Evolutionary conservation across 2,113 vertebrate genomes (phyloP).

Genomic region (Zosterops japonicus): DNA sequence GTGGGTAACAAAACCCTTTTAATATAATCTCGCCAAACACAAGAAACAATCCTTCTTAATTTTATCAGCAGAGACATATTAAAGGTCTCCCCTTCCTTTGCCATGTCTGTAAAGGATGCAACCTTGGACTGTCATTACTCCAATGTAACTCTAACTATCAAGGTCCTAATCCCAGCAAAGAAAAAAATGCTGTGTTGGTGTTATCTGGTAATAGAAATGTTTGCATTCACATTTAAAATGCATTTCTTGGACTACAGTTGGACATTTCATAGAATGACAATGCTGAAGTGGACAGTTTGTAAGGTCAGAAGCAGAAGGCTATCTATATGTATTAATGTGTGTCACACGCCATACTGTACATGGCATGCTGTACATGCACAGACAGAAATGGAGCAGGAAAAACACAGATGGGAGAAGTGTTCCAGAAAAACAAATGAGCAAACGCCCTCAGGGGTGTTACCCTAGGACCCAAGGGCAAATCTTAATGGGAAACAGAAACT

Average conservation of each 20-base stretch:
- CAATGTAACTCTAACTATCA: conserved; percentile 53
- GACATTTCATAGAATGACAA: conserved; percentile 57
- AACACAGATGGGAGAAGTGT: not conserved
- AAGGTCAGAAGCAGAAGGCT: conserved; percentile 63
- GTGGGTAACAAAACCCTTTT: not conserved
- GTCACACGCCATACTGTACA: not conserved
- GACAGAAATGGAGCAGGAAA: not conserved
- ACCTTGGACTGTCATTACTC: conserved; percentile 62
- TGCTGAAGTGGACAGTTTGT: conserved; percentile 70
- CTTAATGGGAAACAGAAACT: not conserved
- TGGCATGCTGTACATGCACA: not conserved
- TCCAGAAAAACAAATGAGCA: not conserved
- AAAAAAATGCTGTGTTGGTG: conserved; percentile 63
- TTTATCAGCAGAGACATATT: conserved; percentile 5
- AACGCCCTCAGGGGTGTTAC: not conserved
- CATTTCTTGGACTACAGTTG: conserved; percentile 59
- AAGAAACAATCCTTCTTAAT: conserved; percentile 16
- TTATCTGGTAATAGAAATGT: conserved; percentile 69
- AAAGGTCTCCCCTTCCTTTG: not conserved
- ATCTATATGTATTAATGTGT: conserved; percentile 42
- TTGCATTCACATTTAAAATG: conserved; percentile 69
- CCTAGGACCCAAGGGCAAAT: not conserved
- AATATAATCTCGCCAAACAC: not conserved
- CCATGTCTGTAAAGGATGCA: not conserved
- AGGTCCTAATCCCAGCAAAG: conserved; percentile 50